Base-by-base conservation (phyloP, 2,888 invertebrate species). In the Synanthedon andrenaeformis region DNA sequence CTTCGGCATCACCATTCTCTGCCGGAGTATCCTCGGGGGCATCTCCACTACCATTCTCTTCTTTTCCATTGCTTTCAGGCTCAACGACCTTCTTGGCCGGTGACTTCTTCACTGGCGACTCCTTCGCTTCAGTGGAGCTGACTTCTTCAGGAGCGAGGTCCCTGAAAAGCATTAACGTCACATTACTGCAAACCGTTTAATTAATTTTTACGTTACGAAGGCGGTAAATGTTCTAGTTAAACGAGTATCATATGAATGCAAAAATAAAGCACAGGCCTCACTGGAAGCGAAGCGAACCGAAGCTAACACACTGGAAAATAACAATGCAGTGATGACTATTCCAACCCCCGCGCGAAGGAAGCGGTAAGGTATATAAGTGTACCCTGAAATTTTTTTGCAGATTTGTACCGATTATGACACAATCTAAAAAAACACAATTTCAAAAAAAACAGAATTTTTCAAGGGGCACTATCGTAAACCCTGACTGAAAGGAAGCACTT, bases 51-150 rank as follows among this genome's bases (percentile, higher is more conserved):
- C 84, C 84, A 55, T 86, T 86, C 62, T 85, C 80, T 57, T 76
- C 81, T 57, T 84, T 85, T 62, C 89, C 89, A 58, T 88, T 89
- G 65, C 88, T 88, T 62, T 87, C 85, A 19, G 76, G 67, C 8
- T 89, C 89, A 0, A 71, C 75, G 1, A 70, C 79, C 69, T 90
- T 90, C 67, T 88, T 88, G 55, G 79, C 79, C 12, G 88, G 88
- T 17, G 88, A 84, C 64, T 88, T 88, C 69, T 88, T 88, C 6
- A 88, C 83, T 60, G 88, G 88, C 5, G 86, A 87, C 64, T 88
- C 88, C 61, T 87, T 88, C 3, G 67, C 61, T 12, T 87, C 87
- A 28, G 85, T 83, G 12, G 87, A 87, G 64, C 80, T 74, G n/a
- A 86, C 87, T 66, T 86, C 87, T 66, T 87, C 87, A 11, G 86